These are phyloP conservation scores for Apodemus speciosus DNA, from an alignment of 2,113 vertebrate species.

Conservation along the genomic window DNA sequence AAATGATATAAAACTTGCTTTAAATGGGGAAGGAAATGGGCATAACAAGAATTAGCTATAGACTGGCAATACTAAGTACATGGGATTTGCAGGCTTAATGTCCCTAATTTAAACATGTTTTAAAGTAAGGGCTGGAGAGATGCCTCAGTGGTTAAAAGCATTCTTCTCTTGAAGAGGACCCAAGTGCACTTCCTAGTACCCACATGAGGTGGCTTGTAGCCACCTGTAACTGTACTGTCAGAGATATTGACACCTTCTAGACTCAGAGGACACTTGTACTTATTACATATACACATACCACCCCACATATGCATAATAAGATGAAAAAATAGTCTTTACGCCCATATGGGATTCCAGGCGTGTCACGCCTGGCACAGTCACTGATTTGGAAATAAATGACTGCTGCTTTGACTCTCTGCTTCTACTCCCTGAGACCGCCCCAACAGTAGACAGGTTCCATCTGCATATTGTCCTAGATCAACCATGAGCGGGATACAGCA, in stretches of 20 bases:
- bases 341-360: background rate
- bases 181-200: background rate
- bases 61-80: background rate
- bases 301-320: background rate
- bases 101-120: background rate
- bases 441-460: no score
- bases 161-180: background rate
- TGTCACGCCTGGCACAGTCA: background rate
- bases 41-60: background rate
- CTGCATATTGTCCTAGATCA: background rate
- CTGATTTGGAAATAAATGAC: background rate
- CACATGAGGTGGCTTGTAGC: background rate
- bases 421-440: background rate
- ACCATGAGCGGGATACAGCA: background rate
- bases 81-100: background rate
- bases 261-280: background rate
- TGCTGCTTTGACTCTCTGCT: background rate
- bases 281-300: background rate
- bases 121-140: background rate
- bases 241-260: background rate
- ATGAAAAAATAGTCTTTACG: background rate
- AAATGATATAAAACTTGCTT: conserved; percentile 26
- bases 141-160: background rate
- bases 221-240: background rate
- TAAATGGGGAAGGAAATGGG: background rate